Base-by-base conservation (phyloP, 2,797 vertebrate species). In the Onychomys leucogaster region DNA sequence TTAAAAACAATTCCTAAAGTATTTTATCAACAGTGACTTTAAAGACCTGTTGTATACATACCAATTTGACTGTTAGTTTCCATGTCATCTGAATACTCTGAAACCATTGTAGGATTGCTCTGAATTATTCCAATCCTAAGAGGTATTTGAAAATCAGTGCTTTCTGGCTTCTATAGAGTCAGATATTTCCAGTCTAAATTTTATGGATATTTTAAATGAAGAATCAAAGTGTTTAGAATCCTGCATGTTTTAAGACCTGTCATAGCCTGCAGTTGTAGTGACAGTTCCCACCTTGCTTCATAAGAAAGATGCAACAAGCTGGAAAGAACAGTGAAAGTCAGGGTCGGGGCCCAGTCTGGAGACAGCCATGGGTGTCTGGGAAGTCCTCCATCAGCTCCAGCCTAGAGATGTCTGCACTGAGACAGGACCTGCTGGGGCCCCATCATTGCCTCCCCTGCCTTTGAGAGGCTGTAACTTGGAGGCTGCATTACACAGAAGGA, bases 401-500 rank as follows among this genome's bases (percentile, higher is more conserved):
- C 41, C 49, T 57, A 4, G 13, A 43, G 41, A 57, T 41, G 43
- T 65, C 91, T 89, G n/a, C 43, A 0, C 32, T 23, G 57, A 77
- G 52, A n/a, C 73, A 57, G n/a, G 63, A 63, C n/a, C 49, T 83
- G 65, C 14, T n/a, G 43, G 91, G 92, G 41, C 82, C 84, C 65
- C 46, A 55, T 52, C 55, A 67, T 71, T 81, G 61, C 84, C 71
- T 87, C 87, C 87, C 52, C 61, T 82, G 52, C 23, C 41, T 83
- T 32, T 55, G 32, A 76, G 43, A 32, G 73, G 34, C 73, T 87
- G 1, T 63, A 34, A 80, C n/a, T 63, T 19, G 57, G 61, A 94
- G 63, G n/a, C 49, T 67, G 11, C 61, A 76, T 91, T 92, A 90
- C 77, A 81, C 52, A 57, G n/a, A 76, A 94, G 82, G 94, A 90